phyloP scores from a whole-genome alignment of 2,888 invertebrate genomes.

The Drosophila maculinotata region DNA sequence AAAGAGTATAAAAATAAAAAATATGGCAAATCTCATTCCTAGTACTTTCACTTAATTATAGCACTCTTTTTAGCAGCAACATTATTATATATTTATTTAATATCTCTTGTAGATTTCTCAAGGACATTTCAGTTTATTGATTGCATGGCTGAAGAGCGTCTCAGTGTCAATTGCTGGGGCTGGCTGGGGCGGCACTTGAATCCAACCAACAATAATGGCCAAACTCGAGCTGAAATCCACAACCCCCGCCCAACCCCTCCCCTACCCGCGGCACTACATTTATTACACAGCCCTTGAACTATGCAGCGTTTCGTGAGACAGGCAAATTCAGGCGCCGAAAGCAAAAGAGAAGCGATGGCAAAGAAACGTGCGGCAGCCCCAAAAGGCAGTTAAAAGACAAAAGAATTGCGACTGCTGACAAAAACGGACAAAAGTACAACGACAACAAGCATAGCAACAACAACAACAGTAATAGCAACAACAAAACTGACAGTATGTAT shows the following conservation, averaged over 20 bases:
- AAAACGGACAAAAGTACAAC: conserved; percentile 30
- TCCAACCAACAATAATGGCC: conserved; percentile 13
- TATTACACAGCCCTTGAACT: conserved; percentile 24
- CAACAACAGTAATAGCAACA: conserved; percentile 8
- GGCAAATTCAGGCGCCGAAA: conserved; percentile 52
- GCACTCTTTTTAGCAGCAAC: neutral
- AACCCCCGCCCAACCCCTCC: neutral
- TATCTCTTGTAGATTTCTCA: neutral
- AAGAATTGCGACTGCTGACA: conserved; percentile 66
- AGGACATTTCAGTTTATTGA: conserved; percentile 36
- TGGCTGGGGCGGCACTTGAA: conserved; percentile 16
- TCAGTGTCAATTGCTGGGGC: conserved; percentile 41
- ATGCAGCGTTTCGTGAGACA: conserved; percentile 56
- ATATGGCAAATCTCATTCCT: no score
- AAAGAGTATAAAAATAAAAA: no score
- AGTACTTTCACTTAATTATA: neutral
- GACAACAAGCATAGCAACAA: conserved; percentile 17
- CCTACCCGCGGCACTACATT: conserved; percentile 5
- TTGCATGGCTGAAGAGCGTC: conserved; percentile 16
- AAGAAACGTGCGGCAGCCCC: conserved; percentile 63
- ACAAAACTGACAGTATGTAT: neutral
- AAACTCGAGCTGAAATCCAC: conserved; percentile 10
- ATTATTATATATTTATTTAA: neutral
- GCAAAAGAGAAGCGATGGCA: conserved; percentile 12
- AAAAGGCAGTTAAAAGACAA: conserved; percentile 72